Conservation (phyloP, 2,113 vertebrate genomes). For the Rallus limicola region DNA sequence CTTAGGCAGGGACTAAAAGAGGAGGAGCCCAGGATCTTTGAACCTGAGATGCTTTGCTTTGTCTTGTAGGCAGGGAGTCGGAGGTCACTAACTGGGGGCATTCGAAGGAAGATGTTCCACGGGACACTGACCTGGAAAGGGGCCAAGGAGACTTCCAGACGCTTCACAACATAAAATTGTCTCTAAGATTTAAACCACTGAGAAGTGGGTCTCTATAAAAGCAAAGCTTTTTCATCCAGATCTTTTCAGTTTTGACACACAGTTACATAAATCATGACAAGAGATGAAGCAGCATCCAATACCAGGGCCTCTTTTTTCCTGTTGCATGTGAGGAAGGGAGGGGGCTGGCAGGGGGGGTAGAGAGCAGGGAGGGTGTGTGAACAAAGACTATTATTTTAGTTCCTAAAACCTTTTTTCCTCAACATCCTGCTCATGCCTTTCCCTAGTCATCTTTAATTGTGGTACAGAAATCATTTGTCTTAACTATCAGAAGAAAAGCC, state of each 20-base stretch:
- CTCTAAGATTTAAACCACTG: not conserved
- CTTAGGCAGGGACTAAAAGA: not conserved
- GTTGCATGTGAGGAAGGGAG: not conserved
- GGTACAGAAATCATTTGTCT: not conserved
- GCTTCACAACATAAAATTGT: not conserved
- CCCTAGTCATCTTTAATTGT: not conserved
- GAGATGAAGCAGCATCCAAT: not conserved
- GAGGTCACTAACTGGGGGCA: not conserved
- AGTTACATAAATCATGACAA: not conserved
- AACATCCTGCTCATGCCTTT: not conserved
- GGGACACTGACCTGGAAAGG: not conserved
- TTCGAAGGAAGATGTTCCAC: not conserved
- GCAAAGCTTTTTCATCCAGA: not conserved
- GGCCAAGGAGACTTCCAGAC: not conserved
- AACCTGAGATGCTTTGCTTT: not conserved
- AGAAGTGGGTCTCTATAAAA: not conserved
- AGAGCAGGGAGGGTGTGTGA: not conserved
- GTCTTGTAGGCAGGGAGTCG: not conserved
- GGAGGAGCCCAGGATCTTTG: not conserved
- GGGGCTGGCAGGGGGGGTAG: not conserved
- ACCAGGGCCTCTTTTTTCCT: not conserved
- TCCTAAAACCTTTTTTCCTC: not conserved
- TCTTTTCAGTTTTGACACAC: conserved; percentile 5
- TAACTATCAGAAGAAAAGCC: not conserved
- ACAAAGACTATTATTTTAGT: not conserved